Evolutionary conservation across 2,113 vertebrate species (phyloP).

Genomic region (Morone saxatilis): DNA sequence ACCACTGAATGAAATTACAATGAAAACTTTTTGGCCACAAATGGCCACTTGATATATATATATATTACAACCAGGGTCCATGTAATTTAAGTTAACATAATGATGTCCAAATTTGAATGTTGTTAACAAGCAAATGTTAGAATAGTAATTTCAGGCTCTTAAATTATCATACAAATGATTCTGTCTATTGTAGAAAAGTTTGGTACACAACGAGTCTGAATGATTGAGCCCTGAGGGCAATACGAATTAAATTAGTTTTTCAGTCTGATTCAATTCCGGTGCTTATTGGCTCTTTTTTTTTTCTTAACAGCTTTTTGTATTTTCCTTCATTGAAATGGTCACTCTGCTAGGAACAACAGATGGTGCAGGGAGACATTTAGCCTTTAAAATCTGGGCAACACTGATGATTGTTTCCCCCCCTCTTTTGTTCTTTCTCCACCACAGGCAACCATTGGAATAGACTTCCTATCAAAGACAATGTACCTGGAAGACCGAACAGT

Average conservation of each 20-base stretch:
- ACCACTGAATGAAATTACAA: not conserved
- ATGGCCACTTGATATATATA: not conserved
- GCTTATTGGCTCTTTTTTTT: slow-evolving; percentile 26
- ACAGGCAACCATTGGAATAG: slow-evolving; percentile 86
- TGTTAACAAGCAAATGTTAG: not conserved
- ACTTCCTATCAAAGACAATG: slow-evolving; percentile 88
- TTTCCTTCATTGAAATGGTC: slow-evolving; percentile 36
- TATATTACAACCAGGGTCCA: not conserved
- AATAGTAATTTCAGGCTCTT: not conserved
- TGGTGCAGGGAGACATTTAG: slow-evolving; percentile 15
- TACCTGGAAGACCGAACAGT: slow-evolving; percentile 88
- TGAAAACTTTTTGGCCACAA: not conserved
- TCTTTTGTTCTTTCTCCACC: slow-evolving; percentile 46
- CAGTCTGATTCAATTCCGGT: slow-evolving; percentile 42
- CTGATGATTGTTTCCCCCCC: slow-evolving; percentile 19
- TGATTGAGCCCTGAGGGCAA: slow-evolving; percentile 39
- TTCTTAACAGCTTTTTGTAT: slow-evolving; percentile 40
- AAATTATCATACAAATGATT: not conserved
- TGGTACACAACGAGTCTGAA: slow-evolving; percentile 19
- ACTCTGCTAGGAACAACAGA: slow-evolving; percentile 26
- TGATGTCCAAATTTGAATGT: not conserved
- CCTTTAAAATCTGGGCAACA: not conserved
- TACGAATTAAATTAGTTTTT: slow-evolving; percentile 54
- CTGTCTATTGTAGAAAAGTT: not conserved
- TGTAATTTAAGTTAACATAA: not conserved